phyloP scores from a whole-genome alignment of 2,888 invertebrate genomes.

The Leptura quadrifasciata region DNA sequence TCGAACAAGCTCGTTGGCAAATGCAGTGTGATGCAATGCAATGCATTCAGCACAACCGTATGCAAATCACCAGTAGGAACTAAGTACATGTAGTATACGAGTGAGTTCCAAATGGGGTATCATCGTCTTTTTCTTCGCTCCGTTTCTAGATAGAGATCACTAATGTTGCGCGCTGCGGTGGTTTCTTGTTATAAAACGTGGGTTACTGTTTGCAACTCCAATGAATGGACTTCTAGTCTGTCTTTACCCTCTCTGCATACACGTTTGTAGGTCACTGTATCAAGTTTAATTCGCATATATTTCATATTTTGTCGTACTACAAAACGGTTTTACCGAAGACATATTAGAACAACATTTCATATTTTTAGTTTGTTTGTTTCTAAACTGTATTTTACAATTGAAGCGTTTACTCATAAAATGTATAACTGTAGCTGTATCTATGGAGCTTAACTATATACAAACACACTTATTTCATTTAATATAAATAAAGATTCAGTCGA shows the following conservation, averaged over 20 bases:
- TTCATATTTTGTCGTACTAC: not conserved
- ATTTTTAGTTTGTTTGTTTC: not conserved
- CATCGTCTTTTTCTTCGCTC: constrained; percentile 46
- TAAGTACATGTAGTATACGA: constrained; percentile 30
- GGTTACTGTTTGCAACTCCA: constrained; percentile 41
- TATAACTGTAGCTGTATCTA: not conserved
- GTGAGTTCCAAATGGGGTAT: constrained; percentile 41
- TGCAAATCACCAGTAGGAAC: constrained; percentile 38
- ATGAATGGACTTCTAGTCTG: constrained; percentile 35
- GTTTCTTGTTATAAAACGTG: constrained; percentile 41
- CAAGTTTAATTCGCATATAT: constrained; percentile 55
- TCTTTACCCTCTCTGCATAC: constrained; percentile 41
- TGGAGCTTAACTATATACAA: not conserved
- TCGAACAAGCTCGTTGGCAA: constrained; percentile 36
- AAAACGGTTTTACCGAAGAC: not conserved
- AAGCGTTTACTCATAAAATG: too few relatives aligned
- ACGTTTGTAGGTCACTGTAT: constrained; percentile 60
- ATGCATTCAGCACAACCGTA: constrained; percentile 35
- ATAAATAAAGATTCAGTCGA: not conserved
- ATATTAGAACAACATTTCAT: not conserved
- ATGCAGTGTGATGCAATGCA: constrained; percentile 41
- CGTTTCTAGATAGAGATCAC: constrained; percentile 46
- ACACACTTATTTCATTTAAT: not conserved
- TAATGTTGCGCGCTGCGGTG: constrained; percentile 40
- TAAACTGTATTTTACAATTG: not conserved